These are phyloP conservation scores for Hesperophylax magnus DNA, from an alignment of 1,140 invertebrate species.

Conservation along the genomic window DNA sequence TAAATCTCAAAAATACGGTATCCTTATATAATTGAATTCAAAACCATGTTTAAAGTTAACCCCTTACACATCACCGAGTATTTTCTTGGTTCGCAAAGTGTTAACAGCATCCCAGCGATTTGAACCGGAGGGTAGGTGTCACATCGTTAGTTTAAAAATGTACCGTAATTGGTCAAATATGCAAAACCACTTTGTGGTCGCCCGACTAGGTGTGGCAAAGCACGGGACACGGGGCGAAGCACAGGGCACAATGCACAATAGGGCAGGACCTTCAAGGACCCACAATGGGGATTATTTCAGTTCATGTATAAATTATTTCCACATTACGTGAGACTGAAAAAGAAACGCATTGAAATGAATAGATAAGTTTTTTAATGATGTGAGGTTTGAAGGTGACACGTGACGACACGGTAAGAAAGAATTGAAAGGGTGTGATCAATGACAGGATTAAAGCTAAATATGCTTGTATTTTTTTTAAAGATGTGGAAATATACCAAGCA, in stretches of 20 bases:
- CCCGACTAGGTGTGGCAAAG: constrained; percentile 24
- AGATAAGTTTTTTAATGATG: constrained; percentile 22
- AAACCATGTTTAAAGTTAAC: too few relatives aligned
- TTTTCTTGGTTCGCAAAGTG: not conserved
- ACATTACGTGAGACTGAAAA: not conserved
- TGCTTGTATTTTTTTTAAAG: too few relatives aligned
- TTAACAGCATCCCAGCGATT: constrained; percentile 3
- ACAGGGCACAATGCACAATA: constrained; percentile 1
- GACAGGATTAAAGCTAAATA: not conserved
- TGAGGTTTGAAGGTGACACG: not conserved
- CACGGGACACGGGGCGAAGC: not conserved
- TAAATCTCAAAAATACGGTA: too few relatives aligned
- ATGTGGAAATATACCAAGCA: too few relatives aligned
- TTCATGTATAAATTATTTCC: constrained; percentile 19
- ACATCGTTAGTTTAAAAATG: constrained; percentile 46
- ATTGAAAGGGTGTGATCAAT: not conserved
- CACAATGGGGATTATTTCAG: constrained; percentile 37
- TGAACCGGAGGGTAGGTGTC: constrained; percentile 11
- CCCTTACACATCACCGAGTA: too few relatives aligned
- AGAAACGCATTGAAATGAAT: constrained; percentile 27
- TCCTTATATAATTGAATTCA: too few relatives aligned
- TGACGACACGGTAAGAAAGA: not conserved
- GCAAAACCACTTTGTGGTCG: constrained; percentile 43
- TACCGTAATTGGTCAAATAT: constrained; percentile 40
- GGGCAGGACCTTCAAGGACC: not conserved